Conservation (phyloP, 1,140 invertebrate genomes). For the Trichoplusia ni region DNA sequence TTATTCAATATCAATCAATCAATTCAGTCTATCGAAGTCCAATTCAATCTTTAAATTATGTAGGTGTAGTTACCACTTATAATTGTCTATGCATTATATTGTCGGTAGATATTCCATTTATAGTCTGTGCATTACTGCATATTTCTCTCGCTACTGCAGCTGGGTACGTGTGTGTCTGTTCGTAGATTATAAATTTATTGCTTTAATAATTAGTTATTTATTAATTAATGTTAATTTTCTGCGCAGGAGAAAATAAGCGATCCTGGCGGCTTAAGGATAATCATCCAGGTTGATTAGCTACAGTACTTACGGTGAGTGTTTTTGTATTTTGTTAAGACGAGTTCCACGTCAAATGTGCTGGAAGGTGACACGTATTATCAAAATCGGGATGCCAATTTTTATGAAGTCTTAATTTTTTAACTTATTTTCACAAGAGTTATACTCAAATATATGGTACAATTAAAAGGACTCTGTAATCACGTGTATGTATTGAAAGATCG, state of each 20-base stretch:
- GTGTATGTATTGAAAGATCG: no score
- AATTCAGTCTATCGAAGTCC: no score
- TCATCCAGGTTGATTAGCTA: constrained; percentile 73
- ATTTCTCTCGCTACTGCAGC: constrained; percentile 39
- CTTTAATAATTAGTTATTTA: constrained; percentile 54
- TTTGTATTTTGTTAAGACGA: constrained; percentile 56
- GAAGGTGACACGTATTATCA: constrained; percentile 81
- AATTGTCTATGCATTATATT: neutral
- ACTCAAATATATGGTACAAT: no score
- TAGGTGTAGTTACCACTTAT: no score
- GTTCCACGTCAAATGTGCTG: constrained; percentile 81
- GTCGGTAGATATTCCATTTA: neutral
- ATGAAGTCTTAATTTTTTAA: neutral
- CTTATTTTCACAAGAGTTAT: neutral
- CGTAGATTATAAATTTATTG: constrained; percentile 45
- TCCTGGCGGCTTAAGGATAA: constrained; percentile 73
- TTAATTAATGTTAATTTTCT: constrained; percentile 49
- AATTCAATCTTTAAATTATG: no score
- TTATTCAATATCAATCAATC: no score
- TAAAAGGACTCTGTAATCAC: no score
- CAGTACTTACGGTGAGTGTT: constrained; percentile 74
- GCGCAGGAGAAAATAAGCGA: constrained; percentile 63
- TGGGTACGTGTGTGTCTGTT: constrained; percentile 52
- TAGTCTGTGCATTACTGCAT: constrained; percentile 33
- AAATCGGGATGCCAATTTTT: constrained; percentile 44